Evolutionary conservation across 2,797 vertebrate species (phyloP).

Genomic region (Sphenopsis melanotis): DNA sequence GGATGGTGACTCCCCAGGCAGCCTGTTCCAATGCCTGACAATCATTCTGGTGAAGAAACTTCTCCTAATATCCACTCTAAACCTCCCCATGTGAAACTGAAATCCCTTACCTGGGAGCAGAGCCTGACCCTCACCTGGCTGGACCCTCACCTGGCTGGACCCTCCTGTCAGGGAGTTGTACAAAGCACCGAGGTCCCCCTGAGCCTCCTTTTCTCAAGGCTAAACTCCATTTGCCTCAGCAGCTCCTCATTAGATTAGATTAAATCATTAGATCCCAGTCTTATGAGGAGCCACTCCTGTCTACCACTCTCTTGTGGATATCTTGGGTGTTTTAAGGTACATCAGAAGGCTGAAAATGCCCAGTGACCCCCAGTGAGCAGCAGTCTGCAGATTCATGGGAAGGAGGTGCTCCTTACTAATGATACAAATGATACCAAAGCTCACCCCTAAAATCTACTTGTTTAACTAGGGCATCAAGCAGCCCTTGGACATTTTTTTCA

Average conservation of each 20-base stretch:
- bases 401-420: not conserved
- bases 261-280: not conserved
- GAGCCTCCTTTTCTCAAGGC: not conserved
- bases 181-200: fast-evolving
- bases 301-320: not conserved
- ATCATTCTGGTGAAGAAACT: not conserved
- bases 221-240: not conserved
- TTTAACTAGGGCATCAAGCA: not conserved
- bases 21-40: not conserved
- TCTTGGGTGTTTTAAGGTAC: not conserved
- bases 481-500: not conserved
- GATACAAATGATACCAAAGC: not conserved
- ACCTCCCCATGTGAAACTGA: not conserved
- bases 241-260: not conserved
- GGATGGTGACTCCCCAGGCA: not conserved
- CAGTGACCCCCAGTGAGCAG: not conserved
- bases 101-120: not conserved
- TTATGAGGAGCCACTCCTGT: not conserved
- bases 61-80: not conserved
- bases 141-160: not conserved
- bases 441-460: not conserved
- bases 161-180: not conserved
- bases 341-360: not conserved
- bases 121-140: not conserved
- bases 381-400: not conserved